Conservation (phyloP, 2,888 invertebrate genomes). For the Thysanoteuthis rhombus region DNA sequence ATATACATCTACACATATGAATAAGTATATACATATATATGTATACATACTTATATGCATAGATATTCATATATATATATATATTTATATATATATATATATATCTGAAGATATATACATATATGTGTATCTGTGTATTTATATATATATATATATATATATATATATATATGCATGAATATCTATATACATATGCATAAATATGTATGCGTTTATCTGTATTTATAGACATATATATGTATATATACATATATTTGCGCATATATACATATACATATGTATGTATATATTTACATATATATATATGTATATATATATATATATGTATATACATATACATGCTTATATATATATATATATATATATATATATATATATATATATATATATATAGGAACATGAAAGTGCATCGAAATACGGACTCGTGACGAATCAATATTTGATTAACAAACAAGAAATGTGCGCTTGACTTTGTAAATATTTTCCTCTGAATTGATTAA, state of each 20-base stretch:
- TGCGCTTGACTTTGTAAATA: not conserved
- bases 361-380: too few relatives aligned
- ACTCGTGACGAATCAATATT: not conserved
- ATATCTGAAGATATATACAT: not conserved
- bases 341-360: too few relatives aligned
- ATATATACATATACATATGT: too few relatives aligned
- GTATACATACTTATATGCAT: too few relatives aligned
- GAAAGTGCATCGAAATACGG: not conserved
- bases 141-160: not conserved
- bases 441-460: not conserved
- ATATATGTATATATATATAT: too few relatives aligned
- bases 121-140: not conserved
- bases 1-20: not conserved
- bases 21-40: too few relatives aligned
- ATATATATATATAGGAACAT: not conserved
- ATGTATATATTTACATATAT: too few relatives aligned
- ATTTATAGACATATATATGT: not conserved
- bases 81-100: not conserved
- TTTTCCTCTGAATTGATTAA: not conserved
- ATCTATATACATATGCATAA: too few relatives aligned
- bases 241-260: not conserved
- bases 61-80: too few relatives aligned
- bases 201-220: not conserved
- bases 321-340: too few relatives aligned
- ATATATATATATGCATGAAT: too few relatives aligned